These are phyloP conservation scores for Microcebus lehilahytsara DNA, from an alignment of 2,113 vertebrate species.

Conservation along the genomic window DNA sequence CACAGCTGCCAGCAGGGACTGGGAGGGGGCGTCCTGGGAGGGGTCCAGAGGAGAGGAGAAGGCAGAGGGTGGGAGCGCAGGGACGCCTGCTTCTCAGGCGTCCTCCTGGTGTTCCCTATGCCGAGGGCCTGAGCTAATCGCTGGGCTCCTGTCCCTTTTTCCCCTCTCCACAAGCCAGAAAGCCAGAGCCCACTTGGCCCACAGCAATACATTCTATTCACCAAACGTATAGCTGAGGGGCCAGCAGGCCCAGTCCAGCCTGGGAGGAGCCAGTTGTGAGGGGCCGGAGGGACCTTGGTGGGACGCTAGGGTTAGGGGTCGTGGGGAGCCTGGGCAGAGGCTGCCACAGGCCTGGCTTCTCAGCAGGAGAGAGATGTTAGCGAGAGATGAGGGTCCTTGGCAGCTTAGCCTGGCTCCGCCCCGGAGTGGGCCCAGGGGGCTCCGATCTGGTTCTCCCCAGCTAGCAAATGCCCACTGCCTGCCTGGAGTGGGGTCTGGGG, in stretches of 20 bases:
- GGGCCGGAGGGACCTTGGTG: not conserved
- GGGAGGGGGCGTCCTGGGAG: not conserved
- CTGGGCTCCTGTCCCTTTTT: conserved; percentile 72
- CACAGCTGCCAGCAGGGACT: not conserved
- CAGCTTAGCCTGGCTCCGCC: not conserved
- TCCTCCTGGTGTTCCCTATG: conserved; percentile 38
- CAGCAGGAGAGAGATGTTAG: not conserved
- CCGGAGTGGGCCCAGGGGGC: not conserved
- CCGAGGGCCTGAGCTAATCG: conserved; percentile 69
- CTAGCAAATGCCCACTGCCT: not conserved
- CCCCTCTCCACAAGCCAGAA: conserved; percentile 63
- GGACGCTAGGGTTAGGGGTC: not conserved
- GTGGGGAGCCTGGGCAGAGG: not conserved
- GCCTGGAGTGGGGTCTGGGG: not conserved
- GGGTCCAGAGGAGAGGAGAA: not conserved
- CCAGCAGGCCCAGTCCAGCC: conserved; percentile 13
- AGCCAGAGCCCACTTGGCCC: conserved; percentile 64
- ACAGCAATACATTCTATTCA: conserved; percentile 75
- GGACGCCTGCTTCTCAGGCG: not conserved
- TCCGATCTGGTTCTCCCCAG: not conserved
- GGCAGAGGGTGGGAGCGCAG: not conserved
- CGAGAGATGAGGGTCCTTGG: not conserved
- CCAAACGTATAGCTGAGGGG: conserved; percentile 68
- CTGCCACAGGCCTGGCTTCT: not conserved
- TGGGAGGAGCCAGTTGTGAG: conserved; percentile 21